Evolutionary conservation across 2,113 vertebrate species (phyloP).

Genomic region (Aspiorhynchus laticeps): DNA sequence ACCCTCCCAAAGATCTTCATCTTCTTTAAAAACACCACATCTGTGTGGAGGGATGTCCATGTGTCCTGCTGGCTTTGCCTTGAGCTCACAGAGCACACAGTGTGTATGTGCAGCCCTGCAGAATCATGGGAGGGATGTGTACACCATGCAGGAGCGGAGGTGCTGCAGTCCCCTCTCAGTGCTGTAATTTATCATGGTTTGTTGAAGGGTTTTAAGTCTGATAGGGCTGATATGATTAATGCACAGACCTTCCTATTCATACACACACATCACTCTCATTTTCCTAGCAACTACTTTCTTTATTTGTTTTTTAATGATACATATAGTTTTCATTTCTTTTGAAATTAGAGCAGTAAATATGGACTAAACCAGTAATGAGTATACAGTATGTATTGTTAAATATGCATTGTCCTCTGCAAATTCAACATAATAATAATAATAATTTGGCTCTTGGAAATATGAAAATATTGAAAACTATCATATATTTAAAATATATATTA

Average conservation of each 20-base stretch:
- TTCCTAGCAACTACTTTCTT: constrained; percentile 39
- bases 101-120: constrained; percentile 19
- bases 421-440: neutral
- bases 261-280: constrained; percentile 55
- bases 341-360: constrained; percentile 30
- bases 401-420: neutral
- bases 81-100: constrained; percentile 6
- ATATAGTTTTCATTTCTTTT: constrained; percentile 3
- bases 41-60: constrained; percentile 16
- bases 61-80: neutral
- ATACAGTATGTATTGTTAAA: neutral
- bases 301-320: constrained; percentile 54
- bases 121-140: constrained; percentile 51
- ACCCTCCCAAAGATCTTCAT: constrained; percentile 46
- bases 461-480: too few relatives aligned
- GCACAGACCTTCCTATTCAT: constrained; percentile 55
- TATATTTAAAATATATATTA: too few relatives aligned
- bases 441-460: constrained; percentile 7
- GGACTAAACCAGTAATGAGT: constrained; percentile 25
- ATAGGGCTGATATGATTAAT: constrained; percentile 62
- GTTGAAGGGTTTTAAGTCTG: constrained; percentile 57
- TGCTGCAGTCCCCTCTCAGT: constrained; percentile 37
- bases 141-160: constrained; percentile 12
- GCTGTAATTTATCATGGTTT: constrained; percentile 63
- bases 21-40: constrained; percentile 25